These are phyloP conservation scores for Lasioglossum baleicum DNA, from an alignment of 1,140 invertebrate genomes.

Conservation along the genomic window DNA sequence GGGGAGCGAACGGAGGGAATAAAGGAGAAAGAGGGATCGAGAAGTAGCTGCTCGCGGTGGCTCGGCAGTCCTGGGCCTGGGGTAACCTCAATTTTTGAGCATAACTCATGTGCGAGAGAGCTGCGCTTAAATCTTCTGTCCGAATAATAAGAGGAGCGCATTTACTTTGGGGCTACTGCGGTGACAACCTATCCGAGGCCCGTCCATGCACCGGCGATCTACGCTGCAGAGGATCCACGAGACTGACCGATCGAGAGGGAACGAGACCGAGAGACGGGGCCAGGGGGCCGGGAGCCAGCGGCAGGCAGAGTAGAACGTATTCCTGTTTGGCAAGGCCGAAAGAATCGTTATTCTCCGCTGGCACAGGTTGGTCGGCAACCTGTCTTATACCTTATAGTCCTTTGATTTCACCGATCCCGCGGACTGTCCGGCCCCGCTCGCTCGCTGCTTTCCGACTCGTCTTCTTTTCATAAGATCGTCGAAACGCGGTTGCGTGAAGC, in stretches of 20 bases:
- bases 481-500: conserved; percentile 30
- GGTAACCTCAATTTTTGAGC: conserved; percentile 74
- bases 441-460: conserved; percentile 25
- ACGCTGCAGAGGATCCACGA: conserved; percentile 33
- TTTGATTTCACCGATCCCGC: conserved; percentile 69
- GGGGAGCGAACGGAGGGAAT: conserved; percentile 27
- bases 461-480: conserved; percentile 38
- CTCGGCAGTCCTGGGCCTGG: conserved; percentile 41
- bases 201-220: conserved; percentile 53
- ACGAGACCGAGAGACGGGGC: background rate
- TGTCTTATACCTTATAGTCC: conserved; percentile 49
- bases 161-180: conserved; percentile 72
- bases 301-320: conserved; percentile 42
- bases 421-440: conserved; percentile 17
- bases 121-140: conserved; percentile 73
- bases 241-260: conserved; percentile 26
- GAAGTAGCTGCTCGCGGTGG: conserved; percentile 42
- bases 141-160: conserved; percentile 73
- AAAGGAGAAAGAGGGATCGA: conserved; percentile 22
- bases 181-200: conserved; percentile 69
- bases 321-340: conserved; percentile 71
- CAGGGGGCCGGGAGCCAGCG: background rate
- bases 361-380: conserved; percentile 50
- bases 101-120: conserved; percentile 71
- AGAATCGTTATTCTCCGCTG: conserved; percentile 70